Evolutionary conservation across 92 coral and sea anemone genomes (phyloP), one percentile per base, ranked within the genome.

Genomic region (Bergia sp.): DNA sequence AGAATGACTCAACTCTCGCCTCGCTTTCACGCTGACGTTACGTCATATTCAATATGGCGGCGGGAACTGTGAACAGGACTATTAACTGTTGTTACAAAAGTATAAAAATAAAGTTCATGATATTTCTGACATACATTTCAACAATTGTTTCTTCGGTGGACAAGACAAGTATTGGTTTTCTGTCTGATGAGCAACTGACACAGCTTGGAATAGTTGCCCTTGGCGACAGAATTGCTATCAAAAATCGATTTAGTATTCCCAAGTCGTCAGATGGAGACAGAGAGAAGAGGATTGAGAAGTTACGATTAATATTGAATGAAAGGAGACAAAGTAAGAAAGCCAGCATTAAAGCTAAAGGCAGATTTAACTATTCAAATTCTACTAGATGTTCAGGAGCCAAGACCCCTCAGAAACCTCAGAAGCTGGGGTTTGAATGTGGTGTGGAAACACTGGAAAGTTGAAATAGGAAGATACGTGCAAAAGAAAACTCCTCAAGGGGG

Each of bases 401-500:
- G 64, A 18, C 82, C 55, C 5, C 80, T 45, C 82, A 79, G 45
- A 74, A 74, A 74, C 40, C 47, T 12, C 21, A 74, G 16, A 74
- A 74, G 82, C 65, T 79, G 37, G 3, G 67, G 38, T 79, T 79
- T 43, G 82, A 44, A 49, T 45, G 61, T 49, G 82, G 82, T 29
- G 7, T 47, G 82, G 45, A 79, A 79, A 53, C 82, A 79, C 67
- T 79, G 82, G 82, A 79, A 43, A 23, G 64, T 39, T 74, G 82
- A n/a, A 49, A 49, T 49, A 44, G 41, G 23, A 79, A 47, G 65
- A 53, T 49, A 79, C 23, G 82, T 79, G 41, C 82, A 79, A 53
- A 79, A 79, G 82, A 79, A 47, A 53, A 79, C 66, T 23, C 64
- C 82, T 50, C 82, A 49, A 50, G 82, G 67, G 65, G 82, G 82